Evolutionary conservation across 2,888 invertebrate genomes (phyloP), one percentile per base, ranked within the genome.

Genomic region (Platycheirus rosarum): DNA sequence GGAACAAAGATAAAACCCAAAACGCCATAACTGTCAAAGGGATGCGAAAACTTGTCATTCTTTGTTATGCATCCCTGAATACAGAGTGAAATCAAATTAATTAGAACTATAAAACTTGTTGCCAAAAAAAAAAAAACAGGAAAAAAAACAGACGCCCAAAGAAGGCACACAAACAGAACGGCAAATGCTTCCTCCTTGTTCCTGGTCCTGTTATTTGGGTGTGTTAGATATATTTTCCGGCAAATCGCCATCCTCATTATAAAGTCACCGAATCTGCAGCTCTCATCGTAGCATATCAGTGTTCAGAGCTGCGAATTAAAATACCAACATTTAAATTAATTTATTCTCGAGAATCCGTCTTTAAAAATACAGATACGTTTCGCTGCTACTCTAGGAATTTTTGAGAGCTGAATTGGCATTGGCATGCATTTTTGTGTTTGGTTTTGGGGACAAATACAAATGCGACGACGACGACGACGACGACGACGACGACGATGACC

Each of bases 21-120:
- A 78, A 78, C 65, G 66, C 66, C 68, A 73, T 73, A 60, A 62
- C 73, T 73, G 68, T 78, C 78, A 78, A 78, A 78, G 78, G 78
- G 73, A 73, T 66, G 66, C 68, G 68, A 55, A 71, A 77, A 68
- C 29, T 73, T 78, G 73, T 78, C 66, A 78, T 66, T 78, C 65
- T 78, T 66, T 78, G 77, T 73, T 78, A 71, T 78, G 77, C 77
- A 78, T 73, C 77, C 51, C 29, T 73, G 71, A 46, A 78, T 73
- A 46, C 66, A 51, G 60, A 78, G 60, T 44, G 46, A 51, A 78
- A 66, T 73, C 73, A 78, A 78, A 78, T 73, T 78, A 78, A 78
- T 78, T 78, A 78, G 73, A 66, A 35, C 71, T 60, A 71, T 66
- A 78, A 78, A 73, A 77, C 71, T 65, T 77, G 71, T 57, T 66